A percentile compares a stretch with the other conserved stretches of the same genome.
Conservation (phyloP, 1,140 invertebrate genomes). For the Caenorhabditis latens region DNA sequence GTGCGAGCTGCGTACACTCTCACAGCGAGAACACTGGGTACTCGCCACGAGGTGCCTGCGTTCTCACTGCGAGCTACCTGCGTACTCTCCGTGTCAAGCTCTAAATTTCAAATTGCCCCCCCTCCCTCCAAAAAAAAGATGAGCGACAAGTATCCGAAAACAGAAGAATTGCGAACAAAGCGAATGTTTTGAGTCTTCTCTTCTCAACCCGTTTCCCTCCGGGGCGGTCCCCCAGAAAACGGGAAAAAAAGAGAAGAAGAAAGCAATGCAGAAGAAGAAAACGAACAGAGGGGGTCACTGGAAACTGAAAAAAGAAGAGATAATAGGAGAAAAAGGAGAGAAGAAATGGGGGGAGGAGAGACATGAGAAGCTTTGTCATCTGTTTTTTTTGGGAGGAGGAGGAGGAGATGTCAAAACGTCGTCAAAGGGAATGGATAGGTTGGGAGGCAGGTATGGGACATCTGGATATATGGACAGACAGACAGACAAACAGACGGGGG, state of each 20-base stretch:
- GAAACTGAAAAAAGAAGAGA: neutral
- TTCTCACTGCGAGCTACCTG: no score
- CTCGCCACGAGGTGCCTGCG: no score
- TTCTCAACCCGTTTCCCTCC: neutral
- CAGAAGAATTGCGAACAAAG: no score
- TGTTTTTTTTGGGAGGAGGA: neutral
- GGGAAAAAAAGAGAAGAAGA: neutral
- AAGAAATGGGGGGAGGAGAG: neutral
- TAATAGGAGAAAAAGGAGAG: neutral
- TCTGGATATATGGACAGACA: no score
- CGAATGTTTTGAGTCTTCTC: constrained; percentile 2
- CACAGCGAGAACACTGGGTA: no score
- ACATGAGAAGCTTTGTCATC: neutral
- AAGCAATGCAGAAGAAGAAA: neutral
- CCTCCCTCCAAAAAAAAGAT: no score
- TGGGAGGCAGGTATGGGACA: no score
- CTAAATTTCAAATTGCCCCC: no score
- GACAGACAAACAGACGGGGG: no score
- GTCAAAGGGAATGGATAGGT: neutral
- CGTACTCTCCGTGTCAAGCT: no score
- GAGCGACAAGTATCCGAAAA: no score
- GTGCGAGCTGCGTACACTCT: no score
- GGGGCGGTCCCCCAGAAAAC: neutral
- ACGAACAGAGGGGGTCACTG: neutral
- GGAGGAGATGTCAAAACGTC: neutral